Evolutionary conservation across 2,888 invertebrate species (phyloP), one percentile per base, ranked within the genome.

Genomic region (Helleia helle): DNA sequence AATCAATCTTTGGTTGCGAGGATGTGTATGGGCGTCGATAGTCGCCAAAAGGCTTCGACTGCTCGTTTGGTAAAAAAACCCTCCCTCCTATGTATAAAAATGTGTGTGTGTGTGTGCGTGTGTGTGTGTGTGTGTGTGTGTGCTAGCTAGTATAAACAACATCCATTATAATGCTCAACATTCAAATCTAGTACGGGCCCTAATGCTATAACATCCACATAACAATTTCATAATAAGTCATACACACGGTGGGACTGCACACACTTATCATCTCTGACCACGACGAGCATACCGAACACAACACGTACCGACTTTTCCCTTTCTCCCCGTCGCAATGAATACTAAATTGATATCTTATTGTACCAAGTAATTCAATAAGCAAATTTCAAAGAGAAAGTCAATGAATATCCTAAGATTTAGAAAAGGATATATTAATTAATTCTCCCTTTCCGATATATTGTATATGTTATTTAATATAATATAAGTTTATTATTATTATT

Each of bases 261-360:
- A 9, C 14, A 30, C 30, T 9, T 15, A 30, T 15, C 15, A 26
- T 4, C 26, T 9, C 2, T 9, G 26, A 1, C 14, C 15, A 15
- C 30, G 4, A n/a, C 3, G 11, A 9, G 30, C 14, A 30, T 30
- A 30, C 30, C 7, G 11, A 17, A 18, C 18, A 12, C 2, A 12
- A 11, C 34, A 22, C 34, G 31, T 18, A 3, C 15, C 7, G 17
- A 18, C 34, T 34, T 34, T 34, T 34, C 18, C 34, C 34, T 34
- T 34, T 34, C 34, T 18, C 34, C 12, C n/a, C 18, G 8, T 18
- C 18, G 18, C 12, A 11, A 17, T 12, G 34, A 18, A 34, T 34
- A 34, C 34, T 3, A 22, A 34, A 34, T 18, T 34, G 34, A 18
- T 34, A 34, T 34, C 31, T 17, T 29, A 29, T 14, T 14, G 13